A percentile compares a stretch with the other conserved stretches of the same genome.
Conservation (phyloP, 2,797 vertebrate genomes). For the Parauchenoglanis ngamensis region DNA sequence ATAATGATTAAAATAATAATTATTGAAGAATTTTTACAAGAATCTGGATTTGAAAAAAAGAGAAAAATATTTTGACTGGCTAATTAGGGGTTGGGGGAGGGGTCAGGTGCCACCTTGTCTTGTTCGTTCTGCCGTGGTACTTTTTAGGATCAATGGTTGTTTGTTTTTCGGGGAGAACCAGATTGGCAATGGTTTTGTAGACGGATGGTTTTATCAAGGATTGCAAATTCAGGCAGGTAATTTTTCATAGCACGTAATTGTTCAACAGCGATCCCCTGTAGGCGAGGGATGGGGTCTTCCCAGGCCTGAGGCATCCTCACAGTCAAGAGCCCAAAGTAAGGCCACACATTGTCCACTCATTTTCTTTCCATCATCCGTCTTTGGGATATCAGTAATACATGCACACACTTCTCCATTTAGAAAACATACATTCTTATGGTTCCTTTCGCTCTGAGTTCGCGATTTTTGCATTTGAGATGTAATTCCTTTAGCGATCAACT, state of each 20-base stretch:
- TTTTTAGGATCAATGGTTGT: constrained; percentile 98
- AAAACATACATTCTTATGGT: constrained; percentile 80
- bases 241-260: constrained; percentile 99
- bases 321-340: constrained; percentile 99
- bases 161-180: constrained; percentile 93
- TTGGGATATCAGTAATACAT: constrained; percentile 95
- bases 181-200: constrained; percentile 98
- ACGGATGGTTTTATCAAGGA: constrained; percentile 88
- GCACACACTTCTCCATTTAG: constrained; percentile 77
- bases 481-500: constrained; percentile 99
- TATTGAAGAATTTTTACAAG: constrained; percentile 99
- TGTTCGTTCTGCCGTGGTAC: constrained; percentile 99
- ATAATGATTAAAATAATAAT: constrained; percentile 89
- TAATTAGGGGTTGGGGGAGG: constrained; percentile 89
- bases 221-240: constrained; percentile 94
- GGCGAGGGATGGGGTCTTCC: constrained; percentile 95
- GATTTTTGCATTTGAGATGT: constrained; percentile 84
- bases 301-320: constrained; percentile 92
- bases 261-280: constrained; percentile 90
- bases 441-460: constrained; percentile 79
- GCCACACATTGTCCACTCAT: constrained; percentile 96
- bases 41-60: constrained; percentile 99
- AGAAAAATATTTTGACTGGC: constrained; percentile 99
- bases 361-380: constrained; percentile 96
- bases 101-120: constrained; percentile 96